These are phyloP conservation scores for Alectura lathami DNA, from an alignment of 2,113 vertebrate genomes.

Conservation along the genomic window DNA sequence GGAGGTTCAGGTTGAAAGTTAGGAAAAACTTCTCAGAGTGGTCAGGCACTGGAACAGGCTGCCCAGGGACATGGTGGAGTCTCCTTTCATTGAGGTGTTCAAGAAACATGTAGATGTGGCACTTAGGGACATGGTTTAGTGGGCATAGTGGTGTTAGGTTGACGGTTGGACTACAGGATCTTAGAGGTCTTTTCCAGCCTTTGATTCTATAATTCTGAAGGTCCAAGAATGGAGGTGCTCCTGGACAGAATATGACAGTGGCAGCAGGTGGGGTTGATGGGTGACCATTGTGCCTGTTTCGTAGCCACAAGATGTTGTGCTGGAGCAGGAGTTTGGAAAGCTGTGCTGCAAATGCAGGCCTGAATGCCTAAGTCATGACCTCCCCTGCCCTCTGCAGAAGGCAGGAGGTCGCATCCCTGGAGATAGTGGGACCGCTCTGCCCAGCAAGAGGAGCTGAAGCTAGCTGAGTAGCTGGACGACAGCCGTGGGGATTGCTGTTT, in stretches of 20 bases:
- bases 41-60: too few species aligned
- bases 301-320: neutral
- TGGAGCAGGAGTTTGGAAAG: neutral
- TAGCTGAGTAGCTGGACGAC: neutral
- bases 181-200: too few species aligned
- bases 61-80: too few species aligned
- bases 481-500: neutral
- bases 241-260: neutral
- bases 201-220: too few species aligned
- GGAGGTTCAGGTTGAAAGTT: too few species aligned
- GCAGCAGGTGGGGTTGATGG: neutral
- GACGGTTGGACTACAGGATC: too few species aligned
- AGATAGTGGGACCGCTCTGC: neutral
- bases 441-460: neutral
- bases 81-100: too few species aligned
- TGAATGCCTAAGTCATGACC: neutral
- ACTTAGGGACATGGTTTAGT: too few species aligned
- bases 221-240: neutral
- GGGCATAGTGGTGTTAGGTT: too few species aligned
- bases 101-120: too few species aligned
- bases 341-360: neutral
- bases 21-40: too few species aligned
- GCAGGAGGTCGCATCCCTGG: neutral
- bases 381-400: neutral
- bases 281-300: neutral